Base-by-base conservation (phyloP, 2,797 vertebrate genomes). In the Hoplostethus atlanticus region DNA sequence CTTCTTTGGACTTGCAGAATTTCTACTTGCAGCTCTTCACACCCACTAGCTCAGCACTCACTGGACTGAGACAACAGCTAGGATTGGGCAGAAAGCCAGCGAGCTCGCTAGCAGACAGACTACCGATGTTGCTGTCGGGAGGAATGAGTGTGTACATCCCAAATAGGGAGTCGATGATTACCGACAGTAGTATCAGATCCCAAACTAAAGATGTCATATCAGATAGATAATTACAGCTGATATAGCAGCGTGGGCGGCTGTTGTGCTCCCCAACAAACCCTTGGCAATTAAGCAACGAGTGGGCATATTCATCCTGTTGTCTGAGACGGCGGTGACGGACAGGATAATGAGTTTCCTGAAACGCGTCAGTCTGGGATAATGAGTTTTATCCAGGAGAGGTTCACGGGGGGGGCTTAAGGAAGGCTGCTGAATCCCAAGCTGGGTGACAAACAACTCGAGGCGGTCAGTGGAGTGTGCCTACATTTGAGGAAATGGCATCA, bases 311-410 rank as follows among this genome's bases (percentile, higher is more conserved):
- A 80, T 88, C 71, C 79, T 79, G 86, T 84, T 84, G 87, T 89
- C 90, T 80, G 83, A 84, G 89, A 88, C 81, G 86, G 86, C 88
- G 88, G 84, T 90, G 89, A 92, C 86, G 91, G 91, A 92, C 91
- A 82, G 85, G 89, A 94, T 95, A 95, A 95, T 93, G 93, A 95
- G 89, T 93, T 94, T 93, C 89, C 85, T 92, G 93, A 93, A 93
- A 91, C 92, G 93, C 92, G 89, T 90, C 92, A 91, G 92, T 86
- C 91, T 90, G 87, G 91, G 92, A 94, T 95, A 94, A 94, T 94
- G 93, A 94, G 90, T 92, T 93, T 93, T 91, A 91, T 91, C 90
- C 91, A 90, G 84, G 89, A 91, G 92, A 87, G 87, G 89, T 87
- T 90, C 83, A 68, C 68, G 62, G 88, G 86, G 85, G 86, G 85